Base-by-base conservation (phyloP, 1,140 invertebrate genomes). In the Drosophila cardini region DNA sequence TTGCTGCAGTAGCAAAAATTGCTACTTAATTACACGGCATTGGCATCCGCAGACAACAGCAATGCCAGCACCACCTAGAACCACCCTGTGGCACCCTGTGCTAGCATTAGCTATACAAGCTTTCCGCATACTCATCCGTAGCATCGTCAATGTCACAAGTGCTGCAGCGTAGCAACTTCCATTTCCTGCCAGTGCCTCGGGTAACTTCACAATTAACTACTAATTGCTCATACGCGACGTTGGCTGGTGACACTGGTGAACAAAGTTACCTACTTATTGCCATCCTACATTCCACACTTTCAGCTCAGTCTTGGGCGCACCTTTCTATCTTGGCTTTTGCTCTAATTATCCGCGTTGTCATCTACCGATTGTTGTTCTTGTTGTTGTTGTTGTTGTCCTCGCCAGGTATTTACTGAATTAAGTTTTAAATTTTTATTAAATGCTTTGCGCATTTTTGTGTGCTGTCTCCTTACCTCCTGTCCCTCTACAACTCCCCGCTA, bases 401-500 rank as follows among this genome's bases (percentile, higher is more conserved):
- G 32, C 48, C 80, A 67, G 83, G 68, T 76, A 89, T 89, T 87
- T 84, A 78, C 72, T 77, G 69, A 89, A 89, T 89, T 87, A 89
- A 89, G 83, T 87, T 89, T 87, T 87, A 87, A 89, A 87, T 83
- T 87, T 89, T 80, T 87, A 89, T 83, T 89, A 89, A 87, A 87
- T 84, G 67, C 76, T 89, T 72, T 61, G 72, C 82, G 79, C 83
- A 87, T 87, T 87, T 82, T 80, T 79, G 58, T 34, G 45, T 45
- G 46, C 42, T 50, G 32, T 38, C 40, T 46, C 7, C n/a, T 0
- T 21, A 21, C 2, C 36, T 11, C 43, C 13, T n/a, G n/a, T n/a
- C n/a, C n/a, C n/a, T n/a, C n/a, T n/a, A n/a, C n/a, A n/a, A n/a
- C 40, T 45, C 9, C 15, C 9, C 13, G 13, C 9, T 18, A 4